A percentile compares a stretch with the other conserved stretches of the same genome.
phyloP scores from a whole-genome alignment of 1,140 invertebrate species.

The Nixonia krombeini region DNA sequence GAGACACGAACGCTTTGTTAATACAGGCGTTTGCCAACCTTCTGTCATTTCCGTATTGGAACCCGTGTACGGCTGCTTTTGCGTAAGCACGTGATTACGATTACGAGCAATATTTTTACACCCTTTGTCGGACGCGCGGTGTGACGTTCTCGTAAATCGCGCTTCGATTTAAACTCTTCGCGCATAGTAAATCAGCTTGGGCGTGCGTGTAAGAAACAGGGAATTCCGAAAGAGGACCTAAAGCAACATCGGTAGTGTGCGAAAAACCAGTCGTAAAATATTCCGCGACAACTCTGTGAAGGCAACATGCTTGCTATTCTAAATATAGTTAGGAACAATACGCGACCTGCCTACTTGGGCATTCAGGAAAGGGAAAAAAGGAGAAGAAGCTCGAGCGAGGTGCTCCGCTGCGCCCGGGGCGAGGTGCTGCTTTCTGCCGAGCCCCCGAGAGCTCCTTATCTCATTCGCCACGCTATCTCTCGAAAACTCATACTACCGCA shows the following conservation, averaged over 20 bases:
- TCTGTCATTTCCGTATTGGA: no score
- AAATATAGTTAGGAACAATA: slow-evolving; percentile 53
- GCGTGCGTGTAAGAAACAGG: no score
- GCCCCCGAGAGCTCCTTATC: slow-evolving; percentile 24
- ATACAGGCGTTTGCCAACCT: no score
- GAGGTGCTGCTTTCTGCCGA: slow-evolving; percentile 21
- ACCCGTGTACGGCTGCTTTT: no score
- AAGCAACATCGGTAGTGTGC: slow-evolving; percentile 19
- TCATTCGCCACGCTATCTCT: slow-evolving; percentile 18
- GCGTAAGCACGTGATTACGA: no score
- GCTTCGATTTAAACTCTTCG: no score
- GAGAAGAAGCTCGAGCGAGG: slow-evolving; percentile 13
- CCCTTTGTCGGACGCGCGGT: no score
- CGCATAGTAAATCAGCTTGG: no score
- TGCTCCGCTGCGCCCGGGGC: slow-evolving; percentile 15
- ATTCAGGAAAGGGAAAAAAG: slow-evolving; percentile 33
- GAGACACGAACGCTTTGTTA: no score
- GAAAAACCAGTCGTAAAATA: slow-evolving; percentile 46
- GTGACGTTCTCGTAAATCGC: no score
- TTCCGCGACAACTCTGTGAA: slow-evolving; percentile 32
- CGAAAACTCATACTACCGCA: slow-evolving; percentile 20
- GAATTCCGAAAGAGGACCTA: slow-evolving; percentile 30
- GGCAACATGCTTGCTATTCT: slow-evolving; percentile 52
- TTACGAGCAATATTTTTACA: no score
- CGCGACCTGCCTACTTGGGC: slow-evolving; percentile 31